Base-by-base conservation (phyloP, 2,888 invertebrate species). In the Campoplex capitator region DNA sequence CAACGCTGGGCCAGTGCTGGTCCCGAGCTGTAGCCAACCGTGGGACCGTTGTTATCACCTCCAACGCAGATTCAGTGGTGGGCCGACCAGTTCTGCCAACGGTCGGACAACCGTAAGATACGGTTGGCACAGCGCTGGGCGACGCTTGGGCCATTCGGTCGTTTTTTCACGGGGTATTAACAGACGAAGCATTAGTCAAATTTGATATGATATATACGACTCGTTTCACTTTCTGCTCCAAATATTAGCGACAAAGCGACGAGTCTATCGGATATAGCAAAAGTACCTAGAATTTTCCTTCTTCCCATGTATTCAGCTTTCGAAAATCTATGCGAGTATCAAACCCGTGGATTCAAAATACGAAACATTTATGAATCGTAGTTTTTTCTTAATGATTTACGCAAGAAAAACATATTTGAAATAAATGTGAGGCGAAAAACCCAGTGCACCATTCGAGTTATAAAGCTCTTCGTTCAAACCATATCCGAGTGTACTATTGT, bases 101-200 rank as follows among this genome's bases (percentile, higher is more conserved):
- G n/a, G n/a, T n/a, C n/a, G n/a, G n/a, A n/a, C n/a, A n/a, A n/a
- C n/a, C n/a, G n/a, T n/a, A n/a, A n/a, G n/a, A n/a, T n/a, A n/a
- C n/a, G n/a, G n/a, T n/a, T n/a, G n/a, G n/a, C n/a, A n/a, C n/a
- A n/a, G n/a, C n/a, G n/a, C n/a, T n/a, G n/a, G n/a, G n/a, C n/a
- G n/a, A n/a, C n/a, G n/a, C n/a, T n/a, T n/a, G n/a, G n/a, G n/a
- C n/a, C n/a, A n/a, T n/a, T n/a, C n/a, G n/a, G n/a, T n/a, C n/a
- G n/a, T n/a, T n/a, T n/a, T n/a, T n/a, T n/a, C n/a, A n/a, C n/a
- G n/a, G n/a, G n/a, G n/a, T 91, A 92, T 91, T 91, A 93, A 93
- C 92, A 92, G 85, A 93, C 92, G 91, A 84, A 38, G 90, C 90
- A 91, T 91, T 90, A 91, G 91, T 91, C 90, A 90, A 91, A 91